These are phyloP conservation scores for Dufourea novaeangliae DNA, from an alignment of 1,140 invertebrate genomes.

Conservation along the genomic window DNA sequence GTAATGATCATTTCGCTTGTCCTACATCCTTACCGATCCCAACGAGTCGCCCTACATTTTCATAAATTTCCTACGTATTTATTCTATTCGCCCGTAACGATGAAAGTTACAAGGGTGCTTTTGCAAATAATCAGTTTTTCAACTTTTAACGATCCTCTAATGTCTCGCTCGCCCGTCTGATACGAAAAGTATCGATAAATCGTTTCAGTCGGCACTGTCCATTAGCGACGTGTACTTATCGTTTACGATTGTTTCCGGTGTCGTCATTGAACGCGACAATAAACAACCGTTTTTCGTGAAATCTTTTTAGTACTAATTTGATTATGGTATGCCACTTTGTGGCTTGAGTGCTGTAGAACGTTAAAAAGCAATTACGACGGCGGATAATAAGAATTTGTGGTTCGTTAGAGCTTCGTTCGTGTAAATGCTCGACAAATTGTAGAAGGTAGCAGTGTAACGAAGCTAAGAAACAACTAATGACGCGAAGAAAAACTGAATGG, in stretches of 20 bases:
- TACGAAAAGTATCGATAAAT: neutral
- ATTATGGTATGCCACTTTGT: neutral
- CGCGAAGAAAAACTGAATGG: no score
- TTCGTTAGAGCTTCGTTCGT: neutral
- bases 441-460: neutral
- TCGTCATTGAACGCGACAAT: neutral
- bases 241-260: neutral
- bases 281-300: neutral
- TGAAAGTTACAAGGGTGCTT: neutral
- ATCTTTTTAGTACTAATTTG: neutral
- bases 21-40: neutral
- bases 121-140: neutral
- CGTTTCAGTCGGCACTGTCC: no score
- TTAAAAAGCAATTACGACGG: neutral
- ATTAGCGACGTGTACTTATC: neutral
- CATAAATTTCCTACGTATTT: no score
- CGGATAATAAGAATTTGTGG: neutral
- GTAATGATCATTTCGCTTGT: no score
- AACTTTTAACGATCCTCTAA: slow-evolving; percentile 6
- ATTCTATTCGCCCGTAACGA: neutral
- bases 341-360: neutral
- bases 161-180: neutral
- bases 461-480: neutral
- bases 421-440: neutral
- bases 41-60: no score